Percentiles rank a stretch among this genome's conserved stretches.
phyloP scores from a whole-genome alignment of 2,113 vertebrate species.

The Tachuris rubrigastra region DNA sequence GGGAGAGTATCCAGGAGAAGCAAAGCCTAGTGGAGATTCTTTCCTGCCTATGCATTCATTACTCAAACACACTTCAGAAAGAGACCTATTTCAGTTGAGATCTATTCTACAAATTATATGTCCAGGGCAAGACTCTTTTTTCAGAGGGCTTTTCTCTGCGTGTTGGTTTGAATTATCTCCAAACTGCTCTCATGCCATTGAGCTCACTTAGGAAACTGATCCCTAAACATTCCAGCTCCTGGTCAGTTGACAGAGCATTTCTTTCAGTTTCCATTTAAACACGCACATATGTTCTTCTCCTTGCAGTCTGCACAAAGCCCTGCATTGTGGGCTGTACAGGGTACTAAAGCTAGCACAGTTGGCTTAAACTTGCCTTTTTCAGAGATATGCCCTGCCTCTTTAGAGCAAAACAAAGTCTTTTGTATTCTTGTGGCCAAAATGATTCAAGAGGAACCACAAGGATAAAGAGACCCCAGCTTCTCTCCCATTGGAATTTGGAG shows the following conservation, averaged over 20 bases:
- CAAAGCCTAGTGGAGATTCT: background rate
- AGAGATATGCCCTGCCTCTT: background rate
- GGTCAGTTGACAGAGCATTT: background rate
- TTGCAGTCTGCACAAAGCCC: constrained; percentile 9
- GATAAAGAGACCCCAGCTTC: background rate
- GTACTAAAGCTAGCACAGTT: background rate
- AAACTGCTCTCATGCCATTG: background rate
- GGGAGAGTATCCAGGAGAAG: background rate
- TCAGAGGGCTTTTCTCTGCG: background rate
- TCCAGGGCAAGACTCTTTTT: background rate
- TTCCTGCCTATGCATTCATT: background rate
- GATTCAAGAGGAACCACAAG: background rate
- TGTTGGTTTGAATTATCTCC: background rate
- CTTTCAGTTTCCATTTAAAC: constrained; percentile 25
- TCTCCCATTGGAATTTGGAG: background rate
- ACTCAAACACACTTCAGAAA: background rate
- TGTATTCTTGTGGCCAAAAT: background rate
- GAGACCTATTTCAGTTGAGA: background rate
- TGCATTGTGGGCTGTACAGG: background rate
- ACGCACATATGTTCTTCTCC: background rate
- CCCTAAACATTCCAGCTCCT: background rate
- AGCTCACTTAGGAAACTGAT: background rate
- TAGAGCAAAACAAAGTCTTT: constrained; percentile 25
- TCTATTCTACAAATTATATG: background rate
- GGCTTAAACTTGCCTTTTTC: constrained; percentile 1